Conservation (phyloP, 2,888 invertebrate species). For the Drosophila differens region DNA sequence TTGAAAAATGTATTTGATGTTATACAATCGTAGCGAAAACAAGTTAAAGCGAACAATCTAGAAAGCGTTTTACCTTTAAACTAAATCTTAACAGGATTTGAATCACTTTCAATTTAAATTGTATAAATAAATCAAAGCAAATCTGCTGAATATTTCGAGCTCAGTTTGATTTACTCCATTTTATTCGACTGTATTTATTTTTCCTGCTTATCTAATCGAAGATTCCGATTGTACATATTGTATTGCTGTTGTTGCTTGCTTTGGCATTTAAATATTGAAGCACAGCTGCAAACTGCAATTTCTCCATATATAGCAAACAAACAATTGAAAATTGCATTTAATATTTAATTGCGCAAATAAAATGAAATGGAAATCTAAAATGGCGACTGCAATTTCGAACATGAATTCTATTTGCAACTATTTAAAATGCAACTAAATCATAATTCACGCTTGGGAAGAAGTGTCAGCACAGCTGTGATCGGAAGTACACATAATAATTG, state of each 20-base stretch:
- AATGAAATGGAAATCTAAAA: conserved; percentile 61
- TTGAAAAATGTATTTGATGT: background rate
- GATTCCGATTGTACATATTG: conserved; percentile 4
- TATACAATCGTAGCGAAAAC: background rate
- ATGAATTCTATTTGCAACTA: conserved; percentile 57
- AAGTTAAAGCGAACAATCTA: background rate
- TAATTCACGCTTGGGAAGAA: background rate
- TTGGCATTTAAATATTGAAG: conserved; percentile 56
- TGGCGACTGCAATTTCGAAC: conserved; percentile 29
- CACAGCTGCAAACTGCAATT: conserved; percentile 43
- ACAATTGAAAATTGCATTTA: conserved; percentile 64
- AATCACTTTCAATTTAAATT: background rate
- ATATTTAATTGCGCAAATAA: conserved; percentile 72
- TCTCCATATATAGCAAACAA: conserved; percentile 43
- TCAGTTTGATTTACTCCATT: conserved; percentile 9
- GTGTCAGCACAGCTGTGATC: background rate
- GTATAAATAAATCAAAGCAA: background rate
- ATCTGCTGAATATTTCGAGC: background rate
- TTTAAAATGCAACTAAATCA: conserved; percentile 4
- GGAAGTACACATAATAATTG: background rate
- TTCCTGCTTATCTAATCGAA: conserved; percentile 1
- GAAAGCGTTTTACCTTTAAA: background rate
- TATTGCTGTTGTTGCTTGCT: conserved; percentile 28
- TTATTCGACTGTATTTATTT: background rate
- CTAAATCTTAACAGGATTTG: background rate